Conservation (phyloP, 2,113 vertebrate genomes). For the Hippotragus niger region DNA sequence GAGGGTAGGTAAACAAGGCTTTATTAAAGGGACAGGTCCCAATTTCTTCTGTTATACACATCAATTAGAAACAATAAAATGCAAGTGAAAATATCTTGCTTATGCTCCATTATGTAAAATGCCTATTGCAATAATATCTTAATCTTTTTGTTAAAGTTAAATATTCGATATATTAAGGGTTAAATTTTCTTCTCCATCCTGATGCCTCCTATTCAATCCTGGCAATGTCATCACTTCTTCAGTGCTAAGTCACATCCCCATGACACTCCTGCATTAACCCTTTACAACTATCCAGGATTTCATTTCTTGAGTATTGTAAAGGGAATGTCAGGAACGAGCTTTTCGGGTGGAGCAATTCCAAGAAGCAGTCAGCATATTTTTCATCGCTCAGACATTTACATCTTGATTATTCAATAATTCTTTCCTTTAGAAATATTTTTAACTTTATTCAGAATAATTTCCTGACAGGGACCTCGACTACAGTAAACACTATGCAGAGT, state of each 20-base stretch:
- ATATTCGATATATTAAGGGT: neutral
- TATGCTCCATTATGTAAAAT: constrained; percentile 17
- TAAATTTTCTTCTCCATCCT: constrained; percentile 7
- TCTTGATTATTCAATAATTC: constrained; percentile 14
- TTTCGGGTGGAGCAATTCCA: neutral
- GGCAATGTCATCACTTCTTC: neutral
- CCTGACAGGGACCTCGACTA: neutral
- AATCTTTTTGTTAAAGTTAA: neutral
- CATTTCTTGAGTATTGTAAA: neutral
- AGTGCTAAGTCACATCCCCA: neutral
- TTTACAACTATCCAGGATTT: neutral
- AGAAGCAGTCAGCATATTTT: neutral
- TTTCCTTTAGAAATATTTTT: constrained; percentile 46
- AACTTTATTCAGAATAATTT: constrained; percentile 25
- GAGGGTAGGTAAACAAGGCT: constrained; percentile 65
- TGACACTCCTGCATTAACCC: constrained; percentile 12
- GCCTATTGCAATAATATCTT: neutral
- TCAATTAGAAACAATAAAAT: neutral
- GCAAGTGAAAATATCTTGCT: neutral
- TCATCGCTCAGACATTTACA: neutral
- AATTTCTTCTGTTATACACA: constrained; percentile 22
- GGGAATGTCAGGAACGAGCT: constrained; percentile 22
- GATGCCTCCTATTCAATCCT: neutral
- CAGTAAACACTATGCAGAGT: neutral
- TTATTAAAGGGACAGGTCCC: constrained; percentile 63